Conservation (phyloP, 2,797 vertebrate genomes). For the Neopelma chrysocephalum region DNA sequence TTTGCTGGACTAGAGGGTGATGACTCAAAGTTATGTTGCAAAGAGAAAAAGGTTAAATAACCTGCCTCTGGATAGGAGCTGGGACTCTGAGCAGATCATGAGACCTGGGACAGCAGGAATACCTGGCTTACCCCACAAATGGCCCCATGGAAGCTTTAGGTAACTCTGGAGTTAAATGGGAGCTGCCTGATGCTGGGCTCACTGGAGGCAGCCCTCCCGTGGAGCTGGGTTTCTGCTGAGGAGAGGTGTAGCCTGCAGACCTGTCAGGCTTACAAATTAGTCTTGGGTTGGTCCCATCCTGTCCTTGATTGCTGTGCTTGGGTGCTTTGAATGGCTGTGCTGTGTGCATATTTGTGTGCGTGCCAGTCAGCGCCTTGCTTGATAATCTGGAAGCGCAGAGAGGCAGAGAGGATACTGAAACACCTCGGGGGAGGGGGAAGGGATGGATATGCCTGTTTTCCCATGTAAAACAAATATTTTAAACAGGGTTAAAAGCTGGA, state of each 20-base stretch:
- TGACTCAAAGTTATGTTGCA: not conserved
- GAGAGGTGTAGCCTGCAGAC: not conserved
- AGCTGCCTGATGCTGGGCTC: not conserved
- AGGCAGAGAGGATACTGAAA: not conserved
- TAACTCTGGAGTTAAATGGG: not conserved
- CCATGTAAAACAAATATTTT: not conserved
- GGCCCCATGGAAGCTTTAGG: not conserved
- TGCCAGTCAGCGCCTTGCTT: rapidly evolving
- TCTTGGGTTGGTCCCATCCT: not conserved
- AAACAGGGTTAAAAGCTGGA: not conserved
- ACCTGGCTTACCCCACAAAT: not conserved
- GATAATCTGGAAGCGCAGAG: not conserved
- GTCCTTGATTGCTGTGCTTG: not conserved
- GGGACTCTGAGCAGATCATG: not conserved
- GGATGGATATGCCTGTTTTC: not conserved
- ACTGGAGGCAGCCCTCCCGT: not conserved
- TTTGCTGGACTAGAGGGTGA: not conserved
- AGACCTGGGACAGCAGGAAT: not conserved
- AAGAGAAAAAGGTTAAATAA: not conserved
- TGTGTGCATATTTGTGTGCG: rapidly evolving
- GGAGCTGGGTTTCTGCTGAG: not conserved
- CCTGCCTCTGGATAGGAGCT: not conserved
- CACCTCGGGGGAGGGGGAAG: rapidly evolving
- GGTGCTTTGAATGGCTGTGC: not conserved
- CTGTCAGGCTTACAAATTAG: not conserved